Base-by-base conservation (phyloP, 2,797 vertebrate species). In the Sebastes nivosus region DNA sequence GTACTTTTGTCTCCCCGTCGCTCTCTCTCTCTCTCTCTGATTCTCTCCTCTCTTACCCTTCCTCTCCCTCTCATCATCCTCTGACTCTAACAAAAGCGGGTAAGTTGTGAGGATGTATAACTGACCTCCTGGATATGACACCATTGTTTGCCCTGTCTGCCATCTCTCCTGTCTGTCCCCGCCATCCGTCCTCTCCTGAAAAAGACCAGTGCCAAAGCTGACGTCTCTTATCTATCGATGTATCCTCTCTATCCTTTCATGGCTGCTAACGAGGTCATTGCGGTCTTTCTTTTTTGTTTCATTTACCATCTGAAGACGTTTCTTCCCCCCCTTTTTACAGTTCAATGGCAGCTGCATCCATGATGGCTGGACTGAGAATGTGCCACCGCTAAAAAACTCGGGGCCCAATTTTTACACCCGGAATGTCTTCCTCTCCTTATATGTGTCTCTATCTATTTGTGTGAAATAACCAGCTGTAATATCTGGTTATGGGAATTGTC, bases 1-100 rank as follows among this genome's bases (percentile, higher is more conserved):
- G 96, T 97, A 96, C 96, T 98, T 98, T 98, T 98, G 95, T 98
- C 97, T 97, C 95, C 95, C 92, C 96, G 97, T 97, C 95, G 93
- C 93, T 96, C 94, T 97, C 94, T 97, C 94, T 92, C 75, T 89
- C 75, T 67, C 38, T 90, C 84, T 87, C 80, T 81, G 67, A 82
- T 80, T 90, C 84, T 86, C 75, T 88, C 72, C 78, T 84, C 81
- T 84, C 84, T 79, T 46, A 58, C 83, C 83, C 85, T 86, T 77
- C 88, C 87, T 84, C 89, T 84, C 88, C 92, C 92, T 90, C 90
- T 89, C 91, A 91, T 93, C 97, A 97, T 96, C 96, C 96, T 97
- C 96, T 97, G 97, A 98, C 96, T 97, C 97, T 97, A 97, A 97
- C 97, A 96, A 97, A 50, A 98, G 97, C 96, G 97, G 97, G 97